phyloP scores from a whole-genome alignment of 2,113 vertebrate genomes.

The Hypanus sabinus region DNA sequence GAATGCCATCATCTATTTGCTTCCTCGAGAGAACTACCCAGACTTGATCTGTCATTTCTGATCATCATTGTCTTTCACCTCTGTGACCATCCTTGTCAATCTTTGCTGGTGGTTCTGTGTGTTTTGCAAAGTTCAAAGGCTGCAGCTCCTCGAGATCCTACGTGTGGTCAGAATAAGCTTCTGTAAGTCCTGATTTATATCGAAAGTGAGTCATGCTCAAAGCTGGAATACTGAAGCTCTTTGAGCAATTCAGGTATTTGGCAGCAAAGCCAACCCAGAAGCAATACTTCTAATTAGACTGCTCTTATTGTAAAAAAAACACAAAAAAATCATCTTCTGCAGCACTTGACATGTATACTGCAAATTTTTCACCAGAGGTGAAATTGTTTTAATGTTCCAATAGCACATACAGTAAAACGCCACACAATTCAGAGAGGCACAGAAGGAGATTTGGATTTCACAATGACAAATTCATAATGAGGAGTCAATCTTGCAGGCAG shows the following conservation, averaged over 20 bases:
- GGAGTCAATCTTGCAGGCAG: slow-evolving; percentile 1
- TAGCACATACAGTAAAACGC: neutral
- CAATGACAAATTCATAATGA: neutral
- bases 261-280: neutral
- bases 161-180: neutral
- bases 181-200: neutral
- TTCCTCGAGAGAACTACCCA: neutral
- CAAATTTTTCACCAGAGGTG: too few species aligned
- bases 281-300: neutral
- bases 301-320: neutral
- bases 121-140: neutral
- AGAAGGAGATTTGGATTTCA: slow-evolving; percentile 15
- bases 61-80: neutral
- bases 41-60: neutral
- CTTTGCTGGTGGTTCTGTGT: neutral
- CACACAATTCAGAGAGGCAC: neutral
- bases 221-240: too few species aligned
- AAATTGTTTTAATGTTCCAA: neutral
- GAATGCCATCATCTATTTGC: neutral
- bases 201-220: neutral
- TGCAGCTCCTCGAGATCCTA: neutral
- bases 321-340: neutral
- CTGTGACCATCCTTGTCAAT: neutral
- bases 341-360: neutral
- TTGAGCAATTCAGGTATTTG: neutral